phyloP scores from a whole-genome alignment of 1,140 invertebrate species.

The Saccostrea echinata region DNA sequence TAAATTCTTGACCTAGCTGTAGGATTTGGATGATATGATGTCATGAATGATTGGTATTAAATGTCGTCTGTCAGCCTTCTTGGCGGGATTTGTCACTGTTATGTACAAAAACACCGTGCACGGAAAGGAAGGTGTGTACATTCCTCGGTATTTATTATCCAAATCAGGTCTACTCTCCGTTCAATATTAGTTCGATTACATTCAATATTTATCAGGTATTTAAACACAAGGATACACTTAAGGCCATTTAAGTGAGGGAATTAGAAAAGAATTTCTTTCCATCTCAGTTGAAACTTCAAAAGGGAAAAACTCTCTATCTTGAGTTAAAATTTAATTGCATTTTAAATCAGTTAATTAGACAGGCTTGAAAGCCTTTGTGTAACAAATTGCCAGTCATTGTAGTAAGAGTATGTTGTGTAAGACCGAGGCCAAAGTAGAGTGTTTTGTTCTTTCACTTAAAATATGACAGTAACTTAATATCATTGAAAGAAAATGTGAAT shows the following conservation, averaged over 20 bases:
- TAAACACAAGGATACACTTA: background rate
- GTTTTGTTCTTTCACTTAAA: background rate
- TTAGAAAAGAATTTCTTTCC: background rate
- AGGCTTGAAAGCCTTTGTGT: background rate
- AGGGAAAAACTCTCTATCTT: background rate
- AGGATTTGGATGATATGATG: background rate
- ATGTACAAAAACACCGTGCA: background rate
- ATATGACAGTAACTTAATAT: background rate
- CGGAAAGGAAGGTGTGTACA: background rate
- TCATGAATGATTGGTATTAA: slow-evolving; percentile 18
- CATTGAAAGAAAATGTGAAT: background rate
- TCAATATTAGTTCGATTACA: slow-evolving; percentile 17
- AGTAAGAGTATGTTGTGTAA: background rate
- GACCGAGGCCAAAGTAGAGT: background rate
- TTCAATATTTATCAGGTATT: background rate
- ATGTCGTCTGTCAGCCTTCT: slow-evolving; percentile 8
- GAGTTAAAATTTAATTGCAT: slow-evolving; percentile 1
- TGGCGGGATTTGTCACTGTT: slow-evolving; percentile 9
- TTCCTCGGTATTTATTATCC: background rate
- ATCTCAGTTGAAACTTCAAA: slow-evolving; percentile 6
- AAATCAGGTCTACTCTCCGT: background rate
- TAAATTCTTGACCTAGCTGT: slow-evolving; percentile 3
- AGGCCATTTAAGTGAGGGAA: background rate
- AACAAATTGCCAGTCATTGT: slow-evolving; percentile 1
- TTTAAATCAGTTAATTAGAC: slow-evolving; percentile 8